Percentiles rank a stretch among this genome's conserved stretches.
phyloP scores from a whole-genome alignment of 2,888 invertebrate species.

The Rapana venosa region DNA sequence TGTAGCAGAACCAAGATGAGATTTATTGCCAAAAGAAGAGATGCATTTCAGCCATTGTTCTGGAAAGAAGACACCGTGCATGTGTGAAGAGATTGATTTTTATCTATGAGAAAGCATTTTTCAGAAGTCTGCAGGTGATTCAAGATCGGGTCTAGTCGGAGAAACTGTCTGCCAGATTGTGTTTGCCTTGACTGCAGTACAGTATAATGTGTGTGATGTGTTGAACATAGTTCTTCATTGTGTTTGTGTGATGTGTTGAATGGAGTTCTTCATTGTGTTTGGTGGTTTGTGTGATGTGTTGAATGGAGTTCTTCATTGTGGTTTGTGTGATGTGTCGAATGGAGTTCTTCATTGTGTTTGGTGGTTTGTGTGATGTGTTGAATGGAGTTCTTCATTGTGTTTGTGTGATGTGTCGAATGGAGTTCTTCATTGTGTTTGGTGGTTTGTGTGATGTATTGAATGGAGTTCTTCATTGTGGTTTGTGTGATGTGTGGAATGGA shows the following conservation, averaged over 20 bases:
- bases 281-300: background rate
- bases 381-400: background rate
- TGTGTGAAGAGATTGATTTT: background rate
- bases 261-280: background rate
- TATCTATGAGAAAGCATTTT: background rate
- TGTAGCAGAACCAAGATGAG: no score
- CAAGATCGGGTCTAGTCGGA: background rate
- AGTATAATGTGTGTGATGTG: no score
- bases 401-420: background rate
- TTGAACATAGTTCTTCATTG: background rate
- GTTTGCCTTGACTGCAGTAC: background rate
- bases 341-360: background rate
- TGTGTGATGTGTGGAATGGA: background rate
- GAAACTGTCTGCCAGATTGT: background rate
- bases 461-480: background rate
- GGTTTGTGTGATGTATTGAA: background rate
- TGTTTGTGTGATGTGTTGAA: background rate
- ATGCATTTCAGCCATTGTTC: no score
- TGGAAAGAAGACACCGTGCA: slow-evolving; percentile 4
- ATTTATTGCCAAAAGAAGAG: no score
- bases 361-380: background rate
- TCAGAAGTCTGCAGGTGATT: background rate
- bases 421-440: background rate
- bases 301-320: background rate
- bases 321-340: background rate